Evolutionary conservation across 2,113 vertebrate genomes (phyloP).

Genomic region (Centropus unirufus): DNA sequence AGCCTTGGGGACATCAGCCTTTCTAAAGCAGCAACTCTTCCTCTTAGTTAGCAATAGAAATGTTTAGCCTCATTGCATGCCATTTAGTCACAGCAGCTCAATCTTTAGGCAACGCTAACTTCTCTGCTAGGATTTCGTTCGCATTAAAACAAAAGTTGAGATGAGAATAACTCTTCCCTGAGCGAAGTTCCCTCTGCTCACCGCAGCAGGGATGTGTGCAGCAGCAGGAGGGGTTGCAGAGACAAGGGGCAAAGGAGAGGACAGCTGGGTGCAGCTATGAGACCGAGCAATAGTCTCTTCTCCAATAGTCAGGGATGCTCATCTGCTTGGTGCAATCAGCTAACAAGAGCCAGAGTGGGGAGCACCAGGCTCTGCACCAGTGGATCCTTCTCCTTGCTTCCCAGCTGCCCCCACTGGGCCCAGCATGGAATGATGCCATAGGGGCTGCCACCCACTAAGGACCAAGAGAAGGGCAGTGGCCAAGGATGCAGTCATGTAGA

Average conservation of each 20-base stretch:
- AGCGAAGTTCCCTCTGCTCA: background rate
- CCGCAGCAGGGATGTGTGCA: fast-evolving
- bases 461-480: background rate
- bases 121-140: background rate
- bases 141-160: background rate
- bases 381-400: background rate
- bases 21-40: background rate
- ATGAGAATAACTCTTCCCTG: background rate
- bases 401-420: fast-evolving
- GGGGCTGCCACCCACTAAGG: background rate
- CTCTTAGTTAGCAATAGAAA: background rate
- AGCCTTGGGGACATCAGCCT: background rate
- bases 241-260: background rate
- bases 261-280: background rate
- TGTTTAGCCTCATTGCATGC: background rate
- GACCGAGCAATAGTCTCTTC: background rate
- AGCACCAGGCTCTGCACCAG: background rate
- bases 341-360: background rate
- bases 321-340: background rate
- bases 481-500: background rate
- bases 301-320: background rate
- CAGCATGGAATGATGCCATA: background rate
- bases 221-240: background rate
- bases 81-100: background rate
- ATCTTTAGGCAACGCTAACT: background rate